These are phyloP conservation scores for Biston betularia DNA, from an alignment of 2,888 invertebrate species.

Conservation along the genomic window DNA sequence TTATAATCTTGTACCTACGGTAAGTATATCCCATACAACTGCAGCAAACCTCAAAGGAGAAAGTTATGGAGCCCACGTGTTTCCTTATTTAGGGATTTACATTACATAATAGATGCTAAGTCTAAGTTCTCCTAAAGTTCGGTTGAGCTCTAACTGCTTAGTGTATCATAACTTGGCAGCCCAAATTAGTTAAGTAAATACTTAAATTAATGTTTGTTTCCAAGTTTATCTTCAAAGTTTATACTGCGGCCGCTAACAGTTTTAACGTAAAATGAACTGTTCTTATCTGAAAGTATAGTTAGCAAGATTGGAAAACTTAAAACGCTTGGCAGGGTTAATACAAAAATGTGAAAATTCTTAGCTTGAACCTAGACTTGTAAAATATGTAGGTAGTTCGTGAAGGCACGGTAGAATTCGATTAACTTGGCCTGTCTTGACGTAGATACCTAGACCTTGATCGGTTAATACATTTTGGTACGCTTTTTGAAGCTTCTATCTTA, in stretches of 20 bases:
- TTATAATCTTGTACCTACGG: too few species aligned
- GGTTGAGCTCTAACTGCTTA: background rate
- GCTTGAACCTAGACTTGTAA: conserved; percentile 20
- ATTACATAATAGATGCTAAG: conserved; percentile 4
- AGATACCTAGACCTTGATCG: background rate
- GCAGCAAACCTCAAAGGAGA: conserved; percentile 1
- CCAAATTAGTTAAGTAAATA: conserved; percentile 16
- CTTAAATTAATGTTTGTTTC: conserved; percentile 3
- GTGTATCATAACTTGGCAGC: conserved; percentile 3
- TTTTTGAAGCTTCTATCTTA: background rate
- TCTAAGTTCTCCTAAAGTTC: conserved; percentile 6
- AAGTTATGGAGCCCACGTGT: background rate
- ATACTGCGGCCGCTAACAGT: background rate
- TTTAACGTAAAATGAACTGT: conserved; percentile 10
- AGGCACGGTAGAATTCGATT: conserved; percentile 26
- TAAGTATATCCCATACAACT: background rate
- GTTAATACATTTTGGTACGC: background rate
- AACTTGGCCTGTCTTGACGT: conserved; percentile 4
- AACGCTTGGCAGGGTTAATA: conserved; percentile 26
- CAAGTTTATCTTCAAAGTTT: conserved; percentile 4
- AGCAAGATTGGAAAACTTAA: conserved; percentile 39
- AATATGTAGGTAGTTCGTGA: conserved; percentile 19
- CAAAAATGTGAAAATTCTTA: conserved; percentile 34
- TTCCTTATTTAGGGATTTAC: conserved; percentile 1
- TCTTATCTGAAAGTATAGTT: conserved; percentile 26